Percentiles rank a stretch among this genome's conserved stretches.
Evolutionary conservation across 1,140 invertebrate species (phyloP).

Genomic region (Ridgeia piscesae): DNA sequence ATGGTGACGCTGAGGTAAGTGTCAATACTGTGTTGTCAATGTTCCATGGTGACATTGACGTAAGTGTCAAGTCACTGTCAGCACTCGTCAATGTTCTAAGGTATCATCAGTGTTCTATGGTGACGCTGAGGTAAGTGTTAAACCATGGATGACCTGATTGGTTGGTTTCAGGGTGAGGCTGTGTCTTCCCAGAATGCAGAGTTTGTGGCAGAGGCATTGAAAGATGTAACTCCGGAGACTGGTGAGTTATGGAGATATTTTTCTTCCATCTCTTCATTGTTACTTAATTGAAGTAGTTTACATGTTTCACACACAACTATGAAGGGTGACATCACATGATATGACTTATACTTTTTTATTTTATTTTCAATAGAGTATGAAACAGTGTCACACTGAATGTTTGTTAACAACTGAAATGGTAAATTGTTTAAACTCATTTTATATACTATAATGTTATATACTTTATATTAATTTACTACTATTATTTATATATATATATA

Average conservation of each 20-base stretch:
- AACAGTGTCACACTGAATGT: no score
- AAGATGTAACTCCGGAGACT: slow-evolving; percentile 39
- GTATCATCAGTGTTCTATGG: slow-evolving; percentile 58
- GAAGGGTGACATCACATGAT: neutral
- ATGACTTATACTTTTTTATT: no score
- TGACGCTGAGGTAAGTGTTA: slow-evolving; percentile 54
- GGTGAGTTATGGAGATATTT: neutral
- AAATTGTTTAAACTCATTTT: no score
- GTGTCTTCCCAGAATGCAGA: slow-evolving; percentile 37
- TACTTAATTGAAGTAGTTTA: neutral
- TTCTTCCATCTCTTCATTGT: slow-evolving; percentile 26
- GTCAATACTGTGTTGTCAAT: slow-evolving; percentile 58
- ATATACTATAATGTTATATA: no score
- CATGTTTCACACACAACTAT: neutral
- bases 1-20: slow-evolving; percentile 59
- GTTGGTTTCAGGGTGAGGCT: slow-evolving; percentile 27
- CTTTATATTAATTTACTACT: no score
- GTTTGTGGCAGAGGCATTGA: slow-evolving; percentile 49
- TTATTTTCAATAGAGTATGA: no score
- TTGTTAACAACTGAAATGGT: no score
- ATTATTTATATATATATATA: no score
- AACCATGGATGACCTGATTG: neutral
- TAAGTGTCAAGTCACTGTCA: slow-evolving; percentile 36
- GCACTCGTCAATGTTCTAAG: slow-evolving; percentile 22
- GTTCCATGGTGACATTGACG: slow-evolving; percentile 59